A percentile compares a stretch with the other conserved stretches of the same genome.
Evolutionary conservation across 1,140 invertebrate genomes (phyloP).

Genomic region (Drosophila paulistorum): DNA sequence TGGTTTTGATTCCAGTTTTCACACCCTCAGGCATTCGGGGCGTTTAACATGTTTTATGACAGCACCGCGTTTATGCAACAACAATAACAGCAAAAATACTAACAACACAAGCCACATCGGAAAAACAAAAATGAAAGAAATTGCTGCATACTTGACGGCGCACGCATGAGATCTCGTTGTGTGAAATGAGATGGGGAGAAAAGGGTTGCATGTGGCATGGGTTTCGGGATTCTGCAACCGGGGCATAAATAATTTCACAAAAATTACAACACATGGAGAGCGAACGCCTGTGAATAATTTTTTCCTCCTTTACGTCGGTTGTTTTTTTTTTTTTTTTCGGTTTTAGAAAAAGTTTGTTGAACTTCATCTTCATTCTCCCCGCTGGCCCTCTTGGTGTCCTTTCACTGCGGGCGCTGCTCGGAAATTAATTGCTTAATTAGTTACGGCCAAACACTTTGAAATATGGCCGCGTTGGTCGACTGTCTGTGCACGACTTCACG

Average conservation of each 20-base stretch:
- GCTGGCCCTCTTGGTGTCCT: slow-evolving; percentile 20
- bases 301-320: slow-evolving; percentile 23
- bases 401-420: slow-evolving; percentile 48
- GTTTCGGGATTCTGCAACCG: slow-evolving; percentile 20
- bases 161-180: slow-evolving; percentile 46
- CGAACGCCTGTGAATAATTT: slow-evolving; percentile 60
- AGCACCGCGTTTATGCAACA: slow-evolving; percentile 32
- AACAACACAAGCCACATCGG: slow-evolving; percentile 1
- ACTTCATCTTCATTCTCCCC: slow-evolving; percentile 41
- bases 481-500: slow-evolving; percentile 42
- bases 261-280: slow-evolving; percentile 55
- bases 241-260: slow-evolving; percentile 62
- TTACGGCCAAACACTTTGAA: slow-evolving; percentile 81
- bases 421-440: slow-evolving; percentile 81
- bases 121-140: slow-evolving; percentile 33
- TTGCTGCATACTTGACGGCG: slow-evolving; percentile 68
- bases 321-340: not conserved
- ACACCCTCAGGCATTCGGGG: slow-evolving; percentile 70
- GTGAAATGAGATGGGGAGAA: not conserved
- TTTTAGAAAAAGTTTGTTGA: slow-evolving; percentile 70
- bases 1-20: slow-evolving; percentile 74
- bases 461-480: slow-evolving; percentile 71
- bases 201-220: slow-evolving; percentile 38
- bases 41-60: slow-evolving; percentile 77
- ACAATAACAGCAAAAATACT: slow-evolving; percentile 1